These are phyloP conservation scores for Hycleus phaleratus DNA, from an alignment of 1,140 invertebrate genomes.

Conservation along the genomic window DNA sequence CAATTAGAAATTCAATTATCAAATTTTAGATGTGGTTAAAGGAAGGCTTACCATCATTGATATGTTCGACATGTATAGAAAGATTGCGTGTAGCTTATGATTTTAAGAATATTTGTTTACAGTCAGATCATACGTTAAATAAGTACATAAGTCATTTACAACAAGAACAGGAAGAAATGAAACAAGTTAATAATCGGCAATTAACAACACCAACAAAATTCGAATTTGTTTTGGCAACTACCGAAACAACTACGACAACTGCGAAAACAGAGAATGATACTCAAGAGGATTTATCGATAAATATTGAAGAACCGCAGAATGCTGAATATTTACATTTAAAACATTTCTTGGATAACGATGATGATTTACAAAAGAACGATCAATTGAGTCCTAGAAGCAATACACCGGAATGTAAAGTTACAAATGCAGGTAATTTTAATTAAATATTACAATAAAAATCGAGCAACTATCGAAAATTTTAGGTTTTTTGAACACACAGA, in stretches of 20 bases:
- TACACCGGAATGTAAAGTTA: constrained; percentile 12
- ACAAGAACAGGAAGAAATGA: constrained; percentile 11
- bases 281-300: constrained; percentile 17
- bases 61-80: constrained; percentile 32
- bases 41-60: constrained; percentile 30
- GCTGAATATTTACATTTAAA: constrained; percentile 35
- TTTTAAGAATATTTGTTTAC: constrained; percentile 32
- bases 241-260: background rate
- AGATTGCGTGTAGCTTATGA: constrained; percentile 30
- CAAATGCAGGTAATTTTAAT: background rate
- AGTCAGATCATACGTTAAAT: constrained; percentile 29
- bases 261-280: background rate
- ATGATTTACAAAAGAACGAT: constrained; percentile 25
- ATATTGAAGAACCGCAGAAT: constrained; percentile 29
- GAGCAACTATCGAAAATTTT: background rate
- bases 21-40: constrained; percentile 30
- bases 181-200: constrained; percentile 5
- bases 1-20: constrained; percentile 2
- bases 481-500: constrained; percentile 4
- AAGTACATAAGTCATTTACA: constrained; percentile 23
- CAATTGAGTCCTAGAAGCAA: constrained; percentile 9
- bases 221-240: constrained; percentile 16
- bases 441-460: background rate
- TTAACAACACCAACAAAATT: constrained; percentile 25
- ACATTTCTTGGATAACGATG: constrained; percentile 36